phyloP scores from a whole-genome alignment of 1,140 invertebrate genomes.

The Lasioglossum albipes region DNA sequence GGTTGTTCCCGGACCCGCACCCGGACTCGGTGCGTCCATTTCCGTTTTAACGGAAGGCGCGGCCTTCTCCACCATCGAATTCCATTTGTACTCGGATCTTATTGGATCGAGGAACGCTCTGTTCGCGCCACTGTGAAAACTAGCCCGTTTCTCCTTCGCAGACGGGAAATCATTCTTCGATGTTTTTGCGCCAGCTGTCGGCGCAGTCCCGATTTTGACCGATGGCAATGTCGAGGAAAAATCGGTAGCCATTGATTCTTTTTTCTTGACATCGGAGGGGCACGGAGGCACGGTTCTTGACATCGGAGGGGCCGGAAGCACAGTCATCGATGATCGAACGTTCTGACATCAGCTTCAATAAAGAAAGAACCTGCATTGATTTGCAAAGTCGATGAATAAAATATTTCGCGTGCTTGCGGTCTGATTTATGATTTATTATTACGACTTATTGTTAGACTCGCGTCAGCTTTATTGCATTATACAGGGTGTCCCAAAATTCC shows the following conservation, averaged over 20 bases:
- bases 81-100: slow-evolving; percentile 27
- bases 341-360: neutral
- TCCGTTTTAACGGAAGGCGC: neutral
- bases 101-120: slow-evolving; percentile 68
- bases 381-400: no score
- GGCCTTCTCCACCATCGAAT: slow-evolving; percentile 16
- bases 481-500: no score
- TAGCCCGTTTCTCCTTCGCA: slow-evolving; percentile 71
- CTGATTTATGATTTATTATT: no score
- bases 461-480: no score
- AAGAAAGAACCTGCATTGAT: neutral
- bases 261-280: slow-evolving; percentile 22
- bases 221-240: slow-evolving; percentile 16
- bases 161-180: slow-evolving; percentile 51
- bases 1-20: neutral
- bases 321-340: neutral
- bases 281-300: slow-evolving; percentile 15
- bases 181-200: neutral
- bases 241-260: slow-evolving; percentile 10
- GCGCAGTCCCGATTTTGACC: slow-evolving; percentile 23
- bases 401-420: no score
- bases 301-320: neutral
- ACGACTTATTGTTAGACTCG: neutral
- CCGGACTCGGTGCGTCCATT: neutral
- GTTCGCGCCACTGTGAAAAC: slow-evolving; percentile 71